These are phyloP conservation scores for Hirudo medicinalis DNA, from an alignment of 1,140 invertebrate species.

Conservation along the genomic window DNA sequence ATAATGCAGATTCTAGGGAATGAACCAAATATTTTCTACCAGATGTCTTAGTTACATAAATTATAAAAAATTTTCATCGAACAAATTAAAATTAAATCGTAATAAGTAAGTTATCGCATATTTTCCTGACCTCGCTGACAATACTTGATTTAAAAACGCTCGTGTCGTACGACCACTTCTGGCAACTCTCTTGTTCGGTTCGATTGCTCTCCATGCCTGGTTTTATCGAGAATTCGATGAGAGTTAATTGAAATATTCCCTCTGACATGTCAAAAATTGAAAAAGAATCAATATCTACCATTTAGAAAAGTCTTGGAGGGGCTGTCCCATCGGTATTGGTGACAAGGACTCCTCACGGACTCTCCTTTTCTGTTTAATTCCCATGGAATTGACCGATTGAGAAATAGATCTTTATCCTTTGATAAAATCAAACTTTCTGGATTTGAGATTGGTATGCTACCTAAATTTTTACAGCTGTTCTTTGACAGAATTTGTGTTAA, in stretches of 20 bases:
- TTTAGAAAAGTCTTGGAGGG: neutral
- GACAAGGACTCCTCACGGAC: neutral
- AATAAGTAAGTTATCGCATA: slow-evolving; percentile 3
- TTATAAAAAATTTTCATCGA: too few relatives aligned
- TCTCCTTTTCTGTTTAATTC: neutral
- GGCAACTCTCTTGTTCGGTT: neutral
- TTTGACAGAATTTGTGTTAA: too few relatives aligned
- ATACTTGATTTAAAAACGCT: slow-evolving; percentile 9
- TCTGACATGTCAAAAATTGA: too few relatives aligned
- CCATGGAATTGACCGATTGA: slow-evolving; percentile 15
- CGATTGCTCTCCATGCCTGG: neutral
- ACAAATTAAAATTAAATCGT: neutral
- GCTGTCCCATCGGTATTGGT: neutral
- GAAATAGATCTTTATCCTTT: neutral
- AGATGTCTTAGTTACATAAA: too few relatives aligned
- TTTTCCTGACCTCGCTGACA: slow-evolving; percentile 10
- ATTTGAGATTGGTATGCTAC: too few relatives aligned
- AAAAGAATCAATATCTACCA: neutral
- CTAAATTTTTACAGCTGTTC: too few relatives aligned
- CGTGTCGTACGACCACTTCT: slow-evolving; percentile 2
- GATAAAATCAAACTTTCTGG: too few relatives aligned
- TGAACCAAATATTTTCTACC: too few relatives aligned
- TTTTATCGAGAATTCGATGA: neutral
- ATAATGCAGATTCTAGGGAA: too few relatives aligned
- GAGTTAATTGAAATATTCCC: neutral